Base-by-base conservation (phyloP, 2,113 vertebrate species). In the Clupea harengus region DNA sequence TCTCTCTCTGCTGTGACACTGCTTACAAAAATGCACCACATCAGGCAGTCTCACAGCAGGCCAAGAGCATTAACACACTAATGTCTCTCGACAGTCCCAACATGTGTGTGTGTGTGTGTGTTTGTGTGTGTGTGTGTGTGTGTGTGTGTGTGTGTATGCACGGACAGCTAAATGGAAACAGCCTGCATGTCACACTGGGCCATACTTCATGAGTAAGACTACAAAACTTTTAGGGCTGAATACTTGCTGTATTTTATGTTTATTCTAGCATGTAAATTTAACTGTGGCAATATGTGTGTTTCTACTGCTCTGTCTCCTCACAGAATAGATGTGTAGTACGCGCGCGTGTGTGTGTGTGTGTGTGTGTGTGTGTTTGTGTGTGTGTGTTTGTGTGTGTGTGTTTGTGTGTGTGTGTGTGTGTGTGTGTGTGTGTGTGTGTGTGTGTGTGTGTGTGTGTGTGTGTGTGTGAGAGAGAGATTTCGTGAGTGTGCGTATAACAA, bases 111-210 rank as follows among this genome's bases (percentile, higher is more conserved):
- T 78, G 47, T 75, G 25, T 75, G 28, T 72, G 72, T 86, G 57
- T 86, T 82, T 81, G 82, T 32, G 47, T 85, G 82, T 83, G 20
- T 45, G 67, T 88, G 7, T 89, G 67, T 83, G 81, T 83, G 75
- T 83, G 11, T 87, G 80, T 83, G 18, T 85, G 13, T 86, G n/a
- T 85, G 11, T 8, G 18, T 49, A 39, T 22, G 39, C 25, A 80
- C 82, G 10, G 72, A 32, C 72, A 32, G 72, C 15, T 78, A 78
- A 78, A 78, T 78, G 72, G 72, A 78, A 78, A 78, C 72, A 78
- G 72, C 28, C 72, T 78, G 28, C 72, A 78, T 78, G 72, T 78
- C 28, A 78, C 72, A 39, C 72, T 78, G 13, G 25, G 13, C 72
- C 13, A 39, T 78, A 39, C 72, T 15, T 78, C 28, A 78, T 44